Evolutionary conservation across 53 echinoderm and acorn worm species (phyloP).

Genomic region (Actinopyga echinites): DNA sequence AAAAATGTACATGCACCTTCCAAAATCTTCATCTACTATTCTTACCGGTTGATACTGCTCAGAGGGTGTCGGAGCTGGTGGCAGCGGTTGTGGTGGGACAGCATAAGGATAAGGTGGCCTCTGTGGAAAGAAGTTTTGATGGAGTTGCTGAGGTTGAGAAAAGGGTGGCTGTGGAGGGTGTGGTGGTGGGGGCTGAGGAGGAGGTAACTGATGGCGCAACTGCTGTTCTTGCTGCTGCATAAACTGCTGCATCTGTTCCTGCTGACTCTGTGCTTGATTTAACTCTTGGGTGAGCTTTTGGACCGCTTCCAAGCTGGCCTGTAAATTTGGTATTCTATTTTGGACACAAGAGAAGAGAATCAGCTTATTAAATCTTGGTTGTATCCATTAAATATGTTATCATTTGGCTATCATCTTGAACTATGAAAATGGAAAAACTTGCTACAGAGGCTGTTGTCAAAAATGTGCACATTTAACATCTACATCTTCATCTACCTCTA

Average conservation of each 20-base stretch:
- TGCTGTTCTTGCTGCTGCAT: conserved; percentile 40
- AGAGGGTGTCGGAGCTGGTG: background rate
- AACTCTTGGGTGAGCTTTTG: conserved; percentile 74
- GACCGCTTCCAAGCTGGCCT: conserved; percentile 74
- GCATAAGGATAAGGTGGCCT: background rate
- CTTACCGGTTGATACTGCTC: conserved; percentile 37
- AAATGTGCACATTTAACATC: too few relatives aligned
- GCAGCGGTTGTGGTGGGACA: conserved; percentile 19
- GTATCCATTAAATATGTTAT: too few relatives aligned
- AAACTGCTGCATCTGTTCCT: conserved; percentile 56
- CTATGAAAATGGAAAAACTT: too few relatives aligned
- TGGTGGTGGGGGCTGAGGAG: conserved; percentile 17
- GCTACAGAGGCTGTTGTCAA: too few relatives aligned
- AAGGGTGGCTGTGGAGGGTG: conserved; percentile 9
- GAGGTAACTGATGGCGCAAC: conserved; percentile 36
- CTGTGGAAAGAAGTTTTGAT: conserved; percentile 4
- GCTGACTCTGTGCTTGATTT: conserved; percentile 71
- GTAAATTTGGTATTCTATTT: conserved; percentile 49
- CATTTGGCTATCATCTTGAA: too few relatives aligned
- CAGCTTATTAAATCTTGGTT: too few relatives aligned
- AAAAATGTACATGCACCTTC: too few relatives aligned
- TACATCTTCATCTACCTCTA: too few relatives aligned
- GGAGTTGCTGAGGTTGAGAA: background rate
- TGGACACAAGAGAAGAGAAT: background rate
- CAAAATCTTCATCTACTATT: background rate